phyloP scores from a whole-genome alignment of 2,888 invertebrate species.

The Blera fallax region DNA sequence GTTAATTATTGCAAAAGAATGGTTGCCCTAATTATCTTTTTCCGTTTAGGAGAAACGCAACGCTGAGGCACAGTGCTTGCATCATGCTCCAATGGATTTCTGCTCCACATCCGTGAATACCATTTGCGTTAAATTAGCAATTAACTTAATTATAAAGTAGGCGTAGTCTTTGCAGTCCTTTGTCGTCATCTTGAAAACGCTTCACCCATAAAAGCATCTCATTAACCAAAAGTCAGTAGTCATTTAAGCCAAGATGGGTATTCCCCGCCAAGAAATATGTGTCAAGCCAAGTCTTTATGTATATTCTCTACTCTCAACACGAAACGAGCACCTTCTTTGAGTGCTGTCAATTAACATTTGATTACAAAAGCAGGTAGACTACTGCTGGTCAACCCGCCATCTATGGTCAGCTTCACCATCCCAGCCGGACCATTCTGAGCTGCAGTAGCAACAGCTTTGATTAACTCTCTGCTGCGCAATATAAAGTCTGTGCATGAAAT shows the following conservation, averaged over 20 bases:
- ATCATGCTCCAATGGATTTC: background rate
- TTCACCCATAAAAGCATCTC: slow-evolving; percentile 48
- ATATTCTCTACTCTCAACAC: background rate
- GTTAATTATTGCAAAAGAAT: background rate
- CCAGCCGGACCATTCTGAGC: background rate
- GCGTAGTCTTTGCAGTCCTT: slow-evolving; percentile 14
- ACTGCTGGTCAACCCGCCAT: slow-evolving; percentile 29
- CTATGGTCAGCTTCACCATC: slow-evolving; percentile 41
- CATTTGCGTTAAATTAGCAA: slow-evolving; percentile 43
- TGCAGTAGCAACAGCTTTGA: slow-evolving; percentile 15
- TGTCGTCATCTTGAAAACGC: slow-evolving; percentile 41
- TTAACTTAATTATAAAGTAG: slow-evolving; percentile 39
- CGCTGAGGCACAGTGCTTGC: background rate
- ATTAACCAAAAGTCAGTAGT: slow-evolving; percentile 52
- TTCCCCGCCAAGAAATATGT: slow-evolving; percentile 54
- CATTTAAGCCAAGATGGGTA: slow-evolving; percentile 45
- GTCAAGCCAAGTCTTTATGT: slow-evolving; percentile 37
- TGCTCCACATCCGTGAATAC: slow-evolving; percentile 34
- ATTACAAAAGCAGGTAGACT: slow-evolving; percentile 54
- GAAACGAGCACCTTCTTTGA: background rate
- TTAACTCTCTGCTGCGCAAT: slow-evolving; percentile 31
- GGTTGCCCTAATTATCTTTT: background rate
- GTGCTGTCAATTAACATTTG: slow-evolving; percentile 67
- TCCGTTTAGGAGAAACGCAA: background rate
- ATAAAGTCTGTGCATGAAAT: slow-evolving; percentile 35